Base-by-base conservation (phyloP, 2,797 vertebrate genomes). In the Tokudaia muenninki region DNA sequence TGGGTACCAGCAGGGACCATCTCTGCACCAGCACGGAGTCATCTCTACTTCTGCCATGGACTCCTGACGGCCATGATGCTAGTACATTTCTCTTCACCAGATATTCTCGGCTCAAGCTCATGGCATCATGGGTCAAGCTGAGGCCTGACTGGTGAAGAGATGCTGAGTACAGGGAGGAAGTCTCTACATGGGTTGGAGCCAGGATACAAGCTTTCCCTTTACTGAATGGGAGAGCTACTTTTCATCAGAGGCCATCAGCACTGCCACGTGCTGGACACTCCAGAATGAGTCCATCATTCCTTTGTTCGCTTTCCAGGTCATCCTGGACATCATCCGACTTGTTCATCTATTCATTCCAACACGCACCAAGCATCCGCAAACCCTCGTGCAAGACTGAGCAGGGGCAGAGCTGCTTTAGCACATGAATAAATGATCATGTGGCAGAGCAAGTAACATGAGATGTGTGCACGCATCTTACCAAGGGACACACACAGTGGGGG, bases 251-350 rank as follows among this genome's bases (percentile, higher is more conserved):
- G n/a, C 41, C 57, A n/a, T 61, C 89, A 55, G 21, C 1, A 4
- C 9, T 29, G 19, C 22, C 50, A 22, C 8, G 0, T 0, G 6
- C 29, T 41, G 26, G n/a, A 79, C 34, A 67, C 24, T 12, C 8
- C 0, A 19, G 19, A 41, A 5, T 65, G 26, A 65, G 77, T 80
- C 61, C 3, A 0, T 13, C 47, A 22, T 6, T 26, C 31, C 22
- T 17, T 83, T 29, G 78, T 37, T 59, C 13, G 10, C 31, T 94
- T 75, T 72, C 77, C 65, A 31, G 22, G 44, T 37, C 3, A 29
- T 72, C n/a, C n/a, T 8, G 19, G 37, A 6, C 10, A 11, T 87
- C 67, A n/a, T 55, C 24, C 0, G 34, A 74, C 50, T 79, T 21
- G 4, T 47, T 67, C n/a, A 16, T 24, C 59, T 59, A 9, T 50